Evolutionary conservation across 2,888 invertebrate genomes (phyloP), one percentile per base, ranked within the genome.

Genomic region (Acutogordius australiensis): DNA sequence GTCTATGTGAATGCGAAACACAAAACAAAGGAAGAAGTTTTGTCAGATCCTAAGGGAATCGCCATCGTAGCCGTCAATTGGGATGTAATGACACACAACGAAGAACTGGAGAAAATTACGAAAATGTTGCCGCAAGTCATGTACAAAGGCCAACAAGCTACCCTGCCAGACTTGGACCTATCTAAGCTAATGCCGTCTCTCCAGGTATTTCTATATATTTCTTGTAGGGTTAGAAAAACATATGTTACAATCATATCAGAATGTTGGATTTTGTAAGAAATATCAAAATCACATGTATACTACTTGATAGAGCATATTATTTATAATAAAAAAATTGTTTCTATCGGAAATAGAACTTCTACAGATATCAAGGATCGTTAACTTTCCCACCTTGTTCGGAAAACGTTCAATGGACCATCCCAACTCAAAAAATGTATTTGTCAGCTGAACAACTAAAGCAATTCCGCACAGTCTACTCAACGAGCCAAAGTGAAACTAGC

Each of bases 1-100:
- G 82, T 83, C 0, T 82, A 81, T 68, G 81, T 78, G 68, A 80
- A 80, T 26, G 69, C 70, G 27, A 66, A 69, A 26, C 78, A 76
- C 65, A 66, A 65, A 0, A 76, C 72, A 63, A 68, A 77, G 13
- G 66, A 69, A 0, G 71, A 72, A 63, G 79, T 80, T 0, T 67
- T 74, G 1, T 67, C 71, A 45, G 67, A 76, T 61, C 69, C 73
- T 21, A 72, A 76, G 61, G 80, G 79, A 30, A 67, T 81, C 37
- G 77, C 78, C 1, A 80, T 81, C 0, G 67, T 81, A 13, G 78
- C 76, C 1, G 75, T 78, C 8, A 68, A 80, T 45, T 79, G 76
- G 65, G 75, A 79, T 68, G 78, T 78, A 59, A 60, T 64, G 27
- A 51, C 18, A n/a, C 26, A 51, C 23, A 51, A 51, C 23, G 26